A percentile compares a stretch with the other conserved stretches of the same genome.
phyloP scores from a whole-genome alignment of 1,140 invertebrate genomes.

The Ceratina japonica region DNA sequence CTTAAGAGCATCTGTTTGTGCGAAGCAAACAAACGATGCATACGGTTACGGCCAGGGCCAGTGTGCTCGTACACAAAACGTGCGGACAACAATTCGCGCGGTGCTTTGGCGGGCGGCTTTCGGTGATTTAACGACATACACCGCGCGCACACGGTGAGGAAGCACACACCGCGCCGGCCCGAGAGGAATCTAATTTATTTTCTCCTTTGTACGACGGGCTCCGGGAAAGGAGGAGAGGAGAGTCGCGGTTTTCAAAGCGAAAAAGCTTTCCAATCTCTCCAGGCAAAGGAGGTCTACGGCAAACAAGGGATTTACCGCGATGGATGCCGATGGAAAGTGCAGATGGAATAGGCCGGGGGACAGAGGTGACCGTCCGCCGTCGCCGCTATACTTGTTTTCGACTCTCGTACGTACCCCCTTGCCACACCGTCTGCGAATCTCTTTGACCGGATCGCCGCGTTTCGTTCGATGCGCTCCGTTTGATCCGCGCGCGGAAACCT shows the following conservation, averaged over 20 bases:
- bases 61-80: slow-evolving; percentile 12
- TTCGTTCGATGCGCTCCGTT: slow-evolving; percentile 69
- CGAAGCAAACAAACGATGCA: slow-evolving; percentile 65
- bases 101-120: slow-evolving; percentile 31
- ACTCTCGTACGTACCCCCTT: slow-evolving; percentile 6
- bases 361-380: slow-evolving; percentile 25
- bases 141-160: too few species aligned
- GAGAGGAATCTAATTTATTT: slow-evolving; percentile 53
- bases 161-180: not conserved
- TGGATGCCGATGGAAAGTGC: slow-evolving; percentile 40
- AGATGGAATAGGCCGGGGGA: slow-evolving; percentile 23
- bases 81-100: slow-evolving; percentile 3
- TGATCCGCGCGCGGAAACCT: slow-evolving; percentile 63
- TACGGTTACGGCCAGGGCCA: slow-evolving; percentile 14
- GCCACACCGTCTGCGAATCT: slow-evolving; percentile 28
- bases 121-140: slow-evolving; percentile 51
- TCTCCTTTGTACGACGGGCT: slow-evolving; percentile 16
- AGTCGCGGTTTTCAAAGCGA: slow-evolving; percentile 49
- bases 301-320: slow-evolving; percentile 48
- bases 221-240: slow-evolving; percentile 14
- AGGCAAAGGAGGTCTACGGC: slow-evolving; percentile 37
- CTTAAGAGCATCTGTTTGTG: slow-evolving; percentile 67
- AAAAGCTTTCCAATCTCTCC: slow-evolving; percentile 50
- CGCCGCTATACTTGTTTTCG: slow-evolving; percentile 37
- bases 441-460: slow-evolving; percentile 61